Base-by-base conservation (phyloP, 1,140 invertebrate species). In the Sarcophaga bullata region DNA sequence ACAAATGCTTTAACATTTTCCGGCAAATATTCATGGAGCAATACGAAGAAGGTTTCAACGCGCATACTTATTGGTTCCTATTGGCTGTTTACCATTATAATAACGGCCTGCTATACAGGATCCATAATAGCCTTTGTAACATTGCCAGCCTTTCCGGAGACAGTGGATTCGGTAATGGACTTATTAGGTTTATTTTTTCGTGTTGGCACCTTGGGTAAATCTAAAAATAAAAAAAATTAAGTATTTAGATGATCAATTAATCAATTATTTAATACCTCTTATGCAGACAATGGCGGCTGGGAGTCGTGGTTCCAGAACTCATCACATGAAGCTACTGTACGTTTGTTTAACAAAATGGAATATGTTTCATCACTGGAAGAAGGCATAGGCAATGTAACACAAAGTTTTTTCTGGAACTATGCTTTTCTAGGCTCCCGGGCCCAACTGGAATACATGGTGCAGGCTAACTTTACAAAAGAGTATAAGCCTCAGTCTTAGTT, bases 101-200 rank as follows among this genome's bases (percentile, higher is more conserved):
- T 95, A 82, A 95, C 94, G 0, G 93, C 95, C 48, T 94, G 94
- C 85, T 96, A 96, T 84, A 95, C 95, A 3, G 94, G 95, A 37
- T 95, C 93, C 8, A 95, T 96, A 46, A 95, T 95, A 86, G 94
- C 95, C 0, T 96, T 95, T 87, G 94, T 96, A 15, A 95, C 94
- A 6, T 87, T 95, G 80, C 94, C 95, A 0, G 91, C 93, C 0
- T 95, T 93, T 90, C 94, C 95, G 4, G 91, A 92, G 25, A 94
- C 94, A 0, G 91, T 95, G 5, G 94, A 95, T 85, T 93, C 92
- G 2, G 91, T 93, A 10, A 62, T 92, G 47, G 92, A 95, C 85
- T 87, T 96, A 17, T 82, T 94, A 87, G 58, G 92, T 91, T 81
- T 92, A 91, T 90, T 87, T 94, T 93, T 89, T 91, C 86, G 88